These are phyloP conservation scores for Andrena flavipes DNA, from an alignment of 2,888 invertebrate genomes.

Conservation along the genomic window DNA sequence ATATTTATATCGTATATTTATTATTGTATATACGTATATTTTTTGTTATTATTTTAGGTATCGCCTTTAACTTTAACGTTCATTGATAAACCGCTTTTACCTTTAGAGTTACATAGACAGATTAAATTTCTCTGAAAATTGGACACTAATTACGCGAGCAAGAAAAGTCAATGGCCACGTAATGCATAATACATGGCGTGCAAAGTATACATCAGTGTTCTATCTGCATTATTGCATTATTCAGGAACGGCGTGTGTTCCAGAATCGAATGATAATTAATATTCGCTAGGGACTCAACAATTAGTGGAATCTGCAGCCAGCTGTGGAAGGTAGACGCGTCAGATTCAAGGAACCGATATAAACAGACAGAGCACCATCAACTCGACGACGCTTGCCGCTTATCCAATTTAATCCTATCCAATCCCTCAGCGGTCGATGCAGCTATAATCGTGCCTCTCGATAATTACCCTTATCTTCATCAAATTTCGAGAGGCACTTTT, in stretches of 20 bases:
- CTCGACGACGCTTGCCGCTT: constrained; percentile 14
- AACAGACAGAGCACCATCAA: constrained; percentile 10
- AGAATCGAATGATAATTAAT: constrained; percentile 67
- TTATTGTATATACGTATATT: too few relatives aligned
- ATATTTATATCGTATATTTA: too few relatives aligned
- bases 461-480: constrained; percentile 53
- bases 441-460: constrained; percentile 51
- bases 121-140: not conserved
- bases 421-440: constrained; percentile 32
- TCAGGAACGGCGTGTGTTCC: constrained; percentile 40
- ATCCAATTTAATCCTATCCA: constrained; percentile 49
- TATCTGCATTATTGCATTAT: constrained; percentile 57
- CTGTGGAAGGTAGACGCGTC: not conserved
- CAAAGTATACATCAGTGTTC: constrained; percentile 41
- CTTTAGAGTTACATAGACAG: not conserved
- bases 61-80: too few relatives aligned
- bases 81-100: too few relatives aligned
- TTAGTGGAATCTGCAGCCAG: constrained; percentile 54
- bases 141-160: not conserved
- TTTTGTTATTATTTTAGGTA: too few relatives aligned
- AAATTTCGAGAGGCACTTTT: constrained; percentile 35
- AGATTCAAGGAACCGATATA: not conserved
- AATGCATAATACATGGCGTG: constrained; percentile 39
- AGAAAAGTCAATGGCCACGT: constrained; percentile 20
- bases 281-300: constrained; percentile 59